Base-by-base conservation (phyloP, 2,797 vertebrate genomes). In the Chlorospingus semifuscus region DNA sequence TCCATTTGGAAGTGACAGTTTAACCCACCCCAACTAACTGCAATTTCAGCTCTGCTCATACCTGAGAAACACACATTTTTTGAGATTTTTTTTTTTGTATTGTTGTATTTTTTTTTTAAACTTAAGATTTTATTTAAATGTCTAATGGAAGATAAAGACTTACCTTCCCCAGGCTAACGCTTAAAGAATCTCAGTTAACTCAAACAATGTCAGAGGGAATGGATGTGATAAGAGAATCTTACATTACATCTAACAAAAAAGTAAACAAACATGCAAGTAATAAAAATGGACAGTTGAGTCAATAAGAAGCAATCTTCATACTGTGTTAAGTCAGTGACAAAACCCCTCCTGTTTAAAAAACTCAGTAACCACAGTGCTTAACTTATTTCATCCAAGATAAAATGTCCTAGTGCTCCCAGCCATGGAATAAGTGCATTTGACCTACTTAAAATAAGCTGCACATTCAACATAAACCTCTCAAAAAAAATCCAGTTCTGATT, bases 131-230 rank as follows among this genome's bases (percentile, higher is more conserved):
- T 97, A 92, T 95, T 97, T 96, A 97, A 98, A 98, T 98, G 97
- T 99, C 99, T 99, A 98, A 99, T 98, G 98, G 98, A 99, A 99
- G 98, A 98, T 99, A 98, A 98, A 98, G 98, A 99, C 99, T 99
- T 99, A 99, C 99, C 99, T 99, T 98, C 98, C 98, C 99, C 98
- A 98, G 97, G 98, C 99, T 99, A 99, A 99, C 59, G 98, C 98
- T 99, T 98, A 98, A 98, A 99, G 97, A 98, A 99, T 98, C 97
- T 98, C 97, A 98, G 98, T 98, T 99, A 98, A 98, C 98, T 98
- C 98, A 98, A 98, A 98, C 98, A 98, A 98, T 99, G 98, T 99
- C 98, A 98, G 97, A 98, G 98, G 98, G 97, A 98, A 98, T 99
- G 98, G 98, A 99, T 98, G 98, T 98, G 98, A 98, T 98, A 98